Base-by-base conservation (phyloP, 2,113 vertebrate species). In the Poeciliopsis retropinna region DNA sequence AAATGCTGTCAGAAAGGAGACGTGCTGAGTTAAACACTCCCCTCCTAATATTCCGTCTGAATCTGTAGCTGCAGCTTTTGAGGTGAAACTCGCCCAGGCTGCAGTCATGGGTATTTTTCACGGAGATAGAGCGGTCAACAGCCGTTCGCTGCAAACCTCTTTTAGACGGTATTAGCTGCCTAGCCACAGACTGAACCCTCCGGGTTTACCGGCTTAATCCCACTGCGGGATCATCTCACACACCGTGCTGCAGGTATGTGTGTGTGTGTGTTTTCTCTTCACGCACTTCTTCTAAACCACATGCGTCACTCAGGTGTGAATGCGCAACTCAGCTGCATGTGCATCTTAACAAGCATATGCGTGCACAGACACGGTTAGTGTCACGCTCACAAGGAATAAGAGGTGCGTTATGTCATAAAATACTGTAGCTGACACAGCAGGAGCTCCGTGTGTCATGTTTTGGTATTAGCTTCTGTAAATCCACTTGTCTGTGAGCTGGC, bases 141-240 rank as follows among this genome's bases (percentile, higher is more conserved):
- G 64, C 72, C 4, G 60, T 54, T 60, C 64, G 2, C 80, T 73
- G 75, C 64, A 78, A 84, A 81, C 83, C 54, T 89, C 83, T 86
- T 92, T 67, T 80, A 79, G 73, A 79, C 72, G 81, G 90, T 44
- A 92, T 92, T 92, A 91, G 54, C 84, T 72, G 76, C 25, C 70
- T 69, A 73, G 69, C 39, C 77, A 34, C 81, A 78, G 75, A 73
- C 57, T 82, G 78, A 83, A 87, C 79, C 79, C 83, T 72, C 76
- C 79, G 25, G 87, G 85, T 91, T 82, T 85, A 85, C 78, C 64
- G 31, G 68, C 67, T 60, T 91, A 89, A 92, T 90, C 90, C 85
- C 3, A 0, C 81, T 65, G 83, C 67, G 66, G 81, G 72, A 85
- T 87, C 82, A 66, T 68, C 81, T 37, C 85, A 72, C 28, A 67